These are phyloP conservation scores for Loxodonta africana DNA, from an alignment of 2,113 vertebrate genomes.

Conservation along the genomic window DNA sequence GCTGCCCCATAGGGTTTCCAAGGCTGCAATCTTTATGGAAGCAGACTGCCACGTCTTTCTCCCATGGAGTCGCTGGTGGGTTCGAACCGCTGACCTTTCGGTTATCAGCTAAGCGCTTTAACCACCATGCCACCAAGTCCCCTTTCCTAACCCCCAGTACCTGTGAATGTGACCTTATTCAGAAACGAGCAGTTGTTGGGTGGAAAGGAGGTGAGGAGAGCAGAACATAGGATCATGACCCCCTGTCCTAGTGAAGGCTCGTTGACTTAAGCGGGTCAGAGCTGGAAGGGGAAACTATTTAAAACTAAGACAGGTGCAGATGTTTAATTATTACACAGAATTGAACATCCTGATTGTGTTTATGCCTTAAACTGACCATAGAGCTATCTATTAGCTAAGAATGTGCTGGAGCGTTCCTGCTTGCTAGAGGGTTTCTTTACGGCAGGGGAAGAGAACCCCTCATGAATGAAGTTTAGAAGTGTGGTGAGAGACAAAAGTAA, in stretches of 20 bases:
- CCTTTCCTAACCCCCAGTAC: background rate
- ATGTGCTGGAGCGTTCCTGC: background rate
- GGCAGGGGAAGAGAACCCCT: background rate
- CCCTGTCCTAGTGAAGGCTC: background rate
- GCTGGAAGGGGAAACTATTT: background rate
- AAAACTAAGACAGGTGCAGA: background rate
- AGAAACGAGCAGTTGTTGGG: background rate
- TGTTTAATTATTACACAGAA: slow-evolving; percentile 53
- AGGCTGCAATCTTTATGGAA: too few relatives aligned
- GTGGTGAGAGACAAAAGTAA: slow-evolving; percentile 9
- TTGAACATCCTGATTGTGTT: background rate
- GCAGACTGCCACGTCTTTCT: too few relatives aligned
- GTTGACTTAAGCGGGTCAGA: background rate
- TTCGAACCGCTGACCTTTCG: too few relatives aligned
- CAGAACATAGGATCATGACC: background rate
- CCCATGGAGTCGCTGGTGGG: too few relatives aligned
- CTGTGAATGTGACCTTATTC: background rate
- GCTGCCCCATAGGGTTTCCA: too few relatives aligned
- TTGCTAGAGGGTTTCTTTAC: slow-evolving; percentile 22
- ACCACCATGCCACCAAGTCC: too few relatives aligned
- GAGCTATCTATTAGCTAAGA: slow-evolving; percentile 7
- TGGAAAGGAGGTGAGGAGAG: background rate
- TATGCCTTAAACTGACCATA: background rate
- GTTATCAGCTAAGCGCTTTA: too few relatives aligned
- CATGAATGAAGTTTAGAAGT: background rate